These are phyloP conservation scores for Papilio polytes DNA, from an alignment of 1,140 invertebrate species.

Conservation along the genomic window DNA sequence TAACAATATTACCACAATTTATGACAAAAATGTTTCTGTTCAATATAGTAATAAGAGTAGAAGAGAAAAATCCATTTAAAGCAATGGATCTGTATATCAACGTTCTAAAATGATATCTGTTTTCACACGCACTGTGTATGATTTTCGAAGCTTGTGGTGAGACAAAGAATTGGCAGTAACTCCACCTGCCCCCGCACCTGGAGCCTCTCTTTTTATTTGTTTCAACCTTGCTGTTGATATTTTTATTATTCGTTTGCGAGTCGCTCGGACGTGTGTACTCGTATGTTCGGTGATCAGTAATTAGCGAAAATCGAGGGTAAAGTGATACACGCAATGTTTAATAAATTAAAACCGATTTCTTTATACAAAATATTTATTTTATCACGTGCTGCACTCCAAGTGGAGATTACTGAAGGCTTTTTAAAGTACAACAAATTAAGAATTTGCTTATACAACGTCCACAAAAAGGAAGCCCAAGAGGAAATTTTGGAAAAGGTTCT, in stretches of 20 bases:
- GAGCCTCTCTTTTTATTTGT: constrained; percentile 80
- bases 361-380: neutral
- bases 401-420: neutral
- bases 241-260: constrained; percentile 77
- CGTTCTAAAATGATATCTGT: constrained; percentile 46
- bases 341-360: neutral
- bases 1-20: no score
- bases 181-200: constrained; percentile 81
- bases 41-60: no score
- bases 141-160: constrained; percentile 73
- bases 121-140: constrained; percentile 44
- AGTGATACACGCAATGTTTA: neutral
- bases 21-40: no score
- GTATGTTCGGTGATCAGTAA: constrained; percentile 37
- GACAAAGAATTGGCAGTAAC: constrained; percentile 83
- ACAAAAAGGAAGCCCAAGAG: neutral
- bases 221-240: constrained; percentile 78
- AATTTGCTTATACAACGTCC: neutral
- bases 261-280: constrained; percentile 53
- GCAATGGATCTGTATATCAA: constrained; percentile 34
- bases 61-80: constrained; percentile 50
- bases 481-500: neutral
- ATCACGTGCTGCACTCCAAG: neutral
- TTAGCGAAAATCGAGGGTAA: neutral
- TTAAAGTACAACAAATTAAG: neutral